These are phyloP conservation scores for Chalcis sispes DNA, from an alignment of 2,888 invertebrate genomes.

Conservation along the genomic window DNA sequence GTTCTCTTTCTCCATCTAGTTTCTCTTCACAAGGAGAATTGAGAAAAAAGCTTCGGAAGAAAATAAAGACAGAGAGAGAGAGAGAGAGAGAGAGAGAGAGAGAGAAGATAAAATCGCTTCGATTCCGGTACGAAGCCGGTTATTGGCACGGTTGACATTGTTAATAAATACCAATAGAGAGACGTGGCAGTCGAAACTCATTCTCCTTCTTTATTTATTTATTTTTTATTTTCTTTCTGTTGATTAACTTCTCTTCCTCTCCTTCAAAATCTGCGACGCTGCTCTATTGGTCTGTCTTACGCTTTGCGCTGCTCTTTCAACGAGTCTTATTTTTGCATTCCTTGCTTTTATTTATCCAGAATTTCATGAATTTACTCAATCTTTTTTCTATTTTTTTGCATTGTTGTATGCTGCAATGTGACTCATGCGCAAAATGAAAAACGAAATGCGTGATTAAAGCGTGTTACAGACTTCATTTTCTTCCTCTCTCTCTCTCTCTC, in stretches of 20 bases:
- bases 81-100: slow-evolving; percentile 10
- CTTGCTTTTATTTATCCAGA: no score
- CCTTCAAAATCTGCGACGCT: no score
- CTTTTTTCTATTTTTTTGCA: no score
- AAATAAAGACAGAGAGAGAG: slow-evolving; percentile 22
- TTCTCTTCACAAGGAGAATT: no score
- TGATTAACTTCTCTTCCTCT: not conserved
- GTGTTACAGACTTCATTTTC: no score
- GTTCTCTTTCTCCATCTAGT: slow-evolving; percentile 13
- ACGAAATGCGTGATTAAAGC: no score
- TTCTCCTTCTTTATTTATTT: slow-evolving; percentile 8
- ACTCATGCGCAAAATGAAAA: no score
- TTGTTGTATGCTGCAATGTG: no score
- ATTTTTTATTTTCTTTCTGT: slow-evolving; percentile 9
- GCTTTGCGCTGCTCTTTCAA: not conserved
- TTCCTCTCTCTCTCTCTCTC: no score
- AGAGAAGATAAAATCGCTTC: slow-evolving; percentile 43
- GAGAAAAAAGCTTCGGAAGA: slow-evolving; percentile 23
- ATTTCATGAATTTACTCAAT: no score
- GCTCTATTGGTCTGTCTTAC: not conserved
- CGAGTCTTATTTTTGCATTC: no score
- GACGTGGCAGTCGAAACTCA: slow-evolving; percentile 38
- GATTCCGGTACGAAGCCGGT: slow-evolving; percentile 47
- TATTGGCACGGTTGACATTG: slow-evolving; percentile 59
- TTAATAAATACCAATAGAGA: slow-evolving; percentile 60